A percentile compares a stretch with the other conserved stretches of the same genome.
These are phyloP conservation scores for Stenodema calcarata DNA, from an alignment of 2,888 invertebrate genomes.

Conservation along the genomic window DNA sequence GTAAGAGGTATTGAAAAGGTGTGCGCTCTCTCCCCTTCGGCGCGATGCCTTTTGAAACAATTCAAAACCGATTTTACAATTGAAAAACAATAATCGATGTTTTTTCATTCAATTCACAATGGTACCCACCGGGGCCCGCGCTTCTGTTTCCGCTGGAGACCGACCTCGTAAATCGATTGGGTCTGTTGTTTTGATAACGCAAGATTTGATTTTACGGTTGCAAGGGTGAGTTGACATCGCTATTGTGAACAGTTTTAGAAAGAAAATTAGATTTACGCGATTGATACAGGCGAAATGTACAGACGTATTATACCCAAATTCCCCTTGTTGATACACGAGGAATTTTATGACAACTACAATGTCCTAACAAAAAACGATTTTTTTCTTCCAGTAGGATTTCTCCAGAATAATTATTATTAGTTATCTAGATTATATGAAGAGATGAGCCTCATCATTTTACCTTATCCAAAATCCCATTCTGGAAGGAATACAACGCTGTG, in stretches of 20 bases:
- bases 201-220: not conserved
- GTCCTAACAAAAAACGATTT: too few species aligned
- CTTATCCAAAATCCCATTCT: too few species aligned
- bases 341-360: too few species aligned
- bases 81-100: slow-evolving; percentile 12
- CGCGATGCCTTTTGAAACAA: not conserved
- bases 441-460: too few species aligned
- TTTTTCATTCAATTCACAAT: not conserved
- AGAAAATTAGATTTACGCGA: too few species aligned
- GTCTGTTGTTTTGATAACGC: not conserved
- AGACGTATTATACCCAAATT: too few species aligned
- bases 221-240: not conserved
- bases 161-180: not conserved
- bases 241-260: not conserved
- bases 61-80: slow-evolving; percentile 15
- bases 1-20: slow-evolving; percentile 12
- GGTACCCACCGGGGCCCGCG: not conserved
- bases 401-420: too few species aligned
- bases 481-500: too few species aligned
- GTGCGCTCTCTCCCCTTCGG: not conserved
- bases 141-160: slow-evolving; percentile 2
- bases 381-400: too few species aligned
- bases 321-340: too few species aligned
- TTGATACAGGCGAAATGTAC: too few species aligned
- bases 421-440: too few species aligned